phyloP scores from a whole-genome alignment of 2,797 vertebrate genomes.

The Eurystomus glaucurus region DNA sequence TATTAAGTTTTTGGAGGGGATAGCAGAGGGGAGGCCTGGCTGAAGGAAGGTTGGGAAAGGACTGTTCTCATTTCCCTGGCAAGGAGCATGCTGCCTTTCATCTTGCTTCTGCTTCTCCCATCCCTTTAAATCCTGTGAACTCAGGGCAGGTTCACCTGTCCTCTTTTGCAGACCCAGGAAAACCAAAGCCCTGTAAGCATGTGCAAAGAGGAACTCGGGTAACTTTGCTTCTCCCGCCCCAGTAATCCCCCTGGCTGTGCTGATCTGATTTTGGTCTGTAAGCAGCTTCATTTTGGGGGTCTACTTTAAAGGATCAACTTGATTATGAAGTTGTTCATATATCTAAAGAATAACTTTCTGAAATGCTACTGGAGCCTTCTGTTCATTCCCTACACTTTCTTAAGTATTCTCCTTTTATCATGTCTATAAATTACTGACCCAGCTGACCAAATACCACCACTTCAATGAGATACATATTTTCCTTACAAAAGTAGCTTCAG shows the following conservation, averaged over 20 bases:
- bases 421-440: background rate
- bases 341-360: background rate
- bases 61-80: accelerated
- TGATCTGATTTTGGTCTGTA: constrained; percentile 17
- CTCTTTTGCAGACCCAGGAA: background rate
- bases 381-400: background rate
- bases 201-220: background rate
- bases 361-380: background rate
- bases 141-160: accelerated
- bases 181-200: background rate
- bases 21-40: background rate
- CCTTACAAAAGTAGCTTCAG: background rate
- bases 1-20: background rate
- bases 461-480: background rate
- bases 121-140: background rate
- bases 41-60: background rate
- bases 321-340: background rate
- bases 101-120: background rate
- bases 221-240: background rate
- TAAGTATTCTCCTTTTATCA: background rate
- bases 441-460: background rate
- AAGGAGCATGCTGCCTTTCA: background rate
- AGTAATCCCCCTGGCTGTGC: background rate
- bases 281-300: constrained; percentile 9
- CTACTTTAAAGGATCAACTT: background rate